phyloP scores from a whole-genome alignment of 2,888 invertebrate species.

The Synanthedon myopaeformis region DNA sequence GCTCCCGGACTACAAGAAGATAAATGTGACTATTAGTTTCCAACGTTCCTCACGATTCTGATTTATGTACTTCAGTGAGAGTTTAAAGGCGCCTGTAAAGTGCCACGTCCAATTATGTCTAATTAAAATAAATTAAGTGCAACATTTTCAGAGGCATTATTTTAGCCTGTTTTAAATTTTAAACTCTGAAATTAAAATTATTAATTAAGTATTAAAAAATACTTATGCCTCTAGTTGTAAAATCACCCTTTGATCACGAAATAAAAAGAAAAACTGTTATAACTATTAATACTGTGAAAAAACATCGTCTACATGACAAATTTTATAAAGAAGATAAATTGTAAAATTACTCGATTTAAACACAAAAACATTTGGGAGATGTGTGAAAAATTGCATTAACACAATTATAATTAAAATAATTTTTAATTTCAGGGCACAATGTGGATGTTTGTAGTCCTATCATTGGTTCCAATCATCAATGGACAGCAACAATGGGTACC shows the following conservation, averaged over 20 bases:
- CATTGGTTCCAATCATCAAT: constrained; percentile 31
- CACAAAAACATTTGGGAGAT: background rate
- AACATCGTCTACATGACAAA: too few relatives aligned
- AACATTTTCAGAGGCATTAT: too few relatives aligned
- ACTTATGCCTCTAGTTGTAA: too few relatives aligned
- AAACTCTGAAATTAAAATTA: too few relatives aligned
- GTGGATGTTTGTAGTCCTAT: constrained; percentile 41
- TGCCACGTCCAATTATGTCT: background rate
- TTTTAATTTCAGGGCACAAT: constrained; percentile 33
- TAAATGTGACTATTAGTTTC: background rate
- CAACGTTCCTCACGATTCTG: background rate
- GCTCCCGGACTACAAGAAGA: background rate
- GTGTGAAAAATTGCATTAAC: background rate
- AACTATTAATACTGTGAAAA: too few relatives aligned
- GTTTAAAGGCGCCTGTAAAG: background rate
- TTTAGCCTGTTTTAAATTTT: too few relatives aligned
- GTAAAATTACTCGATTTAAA: too few relatives aligned
- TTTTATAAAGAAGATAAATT: too few relatives aligned
- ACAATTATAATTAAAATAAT: background rate
- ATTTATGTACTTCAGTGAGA: background rate
- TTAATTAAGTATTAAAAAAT: too few relatives aligned
- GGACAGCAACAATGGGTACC: constrained; percentile 73
- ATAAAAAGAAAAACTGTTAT: too few relatives aligned
- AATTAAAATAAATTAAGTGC: background rate
- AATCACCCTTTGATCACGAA: too few relatives aligned